Conservation (phyloP, 2,113 vertebrate genomes). For the Sisor rabdophorus region DNA sequence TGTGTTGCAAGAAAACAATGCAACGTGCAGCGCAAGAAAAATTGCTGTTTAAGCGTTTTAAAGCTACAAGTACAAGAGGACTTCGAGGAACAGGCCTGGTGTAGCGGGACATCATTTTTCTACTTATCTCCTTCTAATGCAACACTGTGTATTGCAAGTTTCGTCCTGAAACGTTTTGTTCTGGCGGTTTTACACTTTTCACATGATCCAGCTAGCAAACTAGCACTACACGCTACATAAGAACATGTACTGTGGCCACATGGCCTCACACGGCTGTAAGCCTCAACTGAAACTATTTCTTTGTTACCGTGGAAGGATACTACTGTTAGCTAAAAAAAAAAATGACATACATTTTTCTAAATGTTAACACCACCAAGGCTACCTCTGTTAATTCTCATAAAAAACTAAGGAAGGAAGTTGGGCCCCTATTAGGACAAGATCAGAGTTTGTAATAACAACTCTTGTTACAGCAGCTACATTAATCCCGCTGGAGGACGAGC, state of each 20-base stretch:
- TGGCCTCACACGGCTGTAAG: not conserved
- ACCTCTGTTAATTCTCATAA: not conserved
- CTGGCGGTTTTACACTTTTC: conserved; percentile 74
- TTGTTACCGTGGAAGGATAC: not conserved
- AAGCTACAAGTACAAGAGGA: too few relatives aligned
- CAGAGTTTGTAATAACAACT: not conserved
- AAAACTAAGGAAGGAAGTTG: too few relatives aligned
- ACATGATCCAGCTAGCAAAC: conserved; percentile 54
- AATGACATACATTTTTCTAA: too few relatives aligned
- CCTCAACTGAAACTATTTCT: not conserved
- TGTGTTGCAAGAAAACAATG: too few relatives aligned
- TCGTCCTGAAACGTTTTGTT: conserved; percentile 54
- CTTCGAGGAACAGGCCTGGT: conserved; percentile 58
- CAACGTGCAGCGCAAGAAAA: too few relatives aligned
- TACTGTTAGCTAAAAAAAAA: too few relatives aligned
- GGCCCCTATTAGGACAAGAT: not conserved
- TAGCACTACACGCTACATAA: not conserved
- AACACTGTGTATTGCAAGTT: conserved; percentile 5
- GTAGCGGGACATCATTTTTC: conserved; percentile 53
- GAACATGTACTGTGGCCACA: not conserved
- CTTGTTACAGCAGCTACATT: not conserved
- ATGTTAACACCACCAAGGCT: too few relatives aligned
- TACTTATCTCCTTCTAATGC: too few relatives aligned
- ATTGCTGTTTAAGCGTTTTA: too few relatives aligned
- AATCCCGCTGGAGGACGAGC: not conserved